phyloP scores from a whole-genome alignment of 2,113 vertebrate species.

The Lycocorax pyrrhopterus region DNA sequence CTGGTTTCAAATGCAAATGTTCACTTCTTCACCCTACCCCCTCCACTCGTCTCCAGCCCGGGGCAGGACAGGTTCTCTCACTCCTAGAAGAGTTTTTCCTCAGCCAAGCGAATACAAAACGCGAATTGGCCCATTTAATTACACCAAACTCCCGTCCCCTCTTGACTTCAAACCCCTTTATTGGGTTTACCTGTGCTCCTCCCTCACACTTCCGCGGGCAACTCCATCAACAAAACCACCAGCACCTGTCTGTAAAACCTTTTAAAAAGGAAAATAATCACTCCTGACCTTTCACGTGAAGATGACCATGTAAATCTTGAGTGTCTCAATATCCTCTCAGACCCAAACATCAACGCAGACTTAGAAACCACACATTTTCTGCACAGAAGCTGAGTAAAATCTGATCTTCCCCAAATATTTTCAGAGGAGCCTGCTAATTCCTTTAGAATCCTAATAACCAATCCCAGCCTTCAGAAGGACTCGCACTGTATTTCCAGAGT shows the following conservation, averaged over 20 bases:
- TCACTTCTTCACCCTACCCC: neutral
- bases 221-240: neutral
- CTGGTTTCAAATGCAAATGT: neutral
- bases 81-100: neutral
- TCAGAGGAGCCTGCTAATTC: neutral
- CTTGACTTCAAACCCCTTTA: too few relatives aligned
- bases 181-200: neutral
- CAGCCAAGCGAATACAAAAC: rapidly evolving
- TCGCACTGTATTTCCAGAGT: neutral
- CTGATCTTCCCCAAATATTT: neutral
- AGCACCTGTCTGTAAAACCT: neutral
- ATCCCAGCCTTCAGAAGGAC: neutral
- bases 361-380: neutral
- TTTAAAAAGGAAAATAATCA: neutral
- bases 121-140: rapidly evolving
- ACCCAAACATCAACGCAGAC: neutral
- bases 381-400: neutral
- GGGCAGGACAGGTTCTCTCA: neutral
- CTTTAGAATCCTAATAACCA: neutral
- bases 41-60: rapidly evolving
- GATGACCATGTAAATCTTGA: neutral
- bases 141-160: neutral
- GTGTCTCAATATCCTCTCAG: neutral
- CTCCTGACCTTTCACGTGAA: neutral
- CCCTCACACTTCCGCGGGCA: neutral